Evolutionary conservation across 2,113 vertebrate species (phyloP), one percentile per base, ranked within the genome.

Genomic region (Collichthys lucidus): DNA sequence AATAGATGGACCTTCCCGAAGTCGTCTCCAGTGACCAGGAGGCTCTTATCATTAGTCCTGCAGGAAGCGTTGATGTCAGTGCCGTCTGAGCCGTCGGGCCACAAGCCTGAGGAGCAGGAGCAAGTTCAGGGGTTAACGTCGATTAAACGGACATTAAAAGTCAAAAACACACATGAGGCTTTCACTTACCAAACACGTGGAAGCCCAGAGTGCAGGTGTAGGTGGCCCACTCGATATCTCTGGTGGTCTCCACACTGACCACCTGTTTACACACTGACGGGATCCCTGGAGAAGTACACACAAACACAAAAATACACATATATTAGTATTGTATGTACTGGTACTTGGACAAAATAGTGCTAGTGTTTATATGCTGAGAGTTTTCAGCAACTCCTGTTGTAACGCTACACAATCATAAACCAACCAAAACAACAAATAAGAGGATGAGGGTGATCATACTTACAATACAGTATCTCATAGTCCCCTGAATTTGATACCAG

Each of bases 1-100:
- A 99, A 99, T 55, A 99, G 96, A 84, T 98, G 98, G 61, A 99
- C 98, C 96, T 99, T 98, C 92, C 98, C 98, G 67, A 99, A 99
- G 92, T 99, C 98, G 1, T 99, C 98, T 20, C 98, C 98, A 0
- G 97, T 98, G 2, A 96, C 96, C 5, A 99, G 94, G 29, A 99
- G 94, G 78, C 92, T 97, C 29, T 95, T 97, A 88, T 95, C 95
- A 0, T 88, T 95, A 57, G 97, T 97, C 74, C 96, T 94, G 83
- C 96, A 98, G 71, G 96, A 96, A 0, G 98, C 98, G 0, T 99
- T 99, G 90, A 99, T 97, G 90, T 99, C 98, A 0, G 98, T 99
- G 72, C 98, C 98, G 5, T 99, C 98, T 0, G 97, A 99, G 69
- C 98, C 98, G 62, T 99, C 98, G 0, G 98, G 98, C 98, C 98